Conservation (phyloP, 2,797 vertebrate species). For the Alca torda region DNA sequence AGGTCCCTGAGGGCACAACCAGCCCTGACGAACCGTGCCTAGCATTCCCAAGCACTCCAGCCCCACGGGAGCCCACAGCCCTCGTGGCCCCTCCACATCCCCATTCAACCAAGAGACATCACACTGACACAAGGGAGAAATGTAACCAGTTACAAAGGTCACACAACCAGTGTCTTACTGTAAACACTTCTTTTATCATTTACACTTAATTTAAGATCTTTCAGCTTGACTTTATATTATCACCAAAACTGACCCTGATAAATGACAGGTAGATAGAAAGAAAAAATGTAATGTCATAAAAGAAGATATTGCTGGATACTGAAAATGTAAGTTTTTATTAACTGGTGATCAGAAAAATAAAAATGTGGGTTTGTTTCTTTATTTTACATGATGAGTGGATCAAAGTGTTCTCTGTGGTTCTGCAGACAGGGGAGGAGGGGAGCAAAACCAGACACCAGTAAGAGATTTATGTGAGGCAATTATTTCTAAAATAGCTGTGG, state of each 20-base stretch:
- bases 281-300: background rate
- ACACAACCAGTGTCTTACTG: background rate
- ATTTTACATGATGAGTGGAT: background rate
- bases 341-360: background rate
- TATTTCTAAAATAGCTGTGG: conserved; percentile 9
- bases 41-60: background rate
- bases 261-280: background rate
- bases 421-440: background rate
- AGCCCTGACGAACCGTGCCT: background rate
- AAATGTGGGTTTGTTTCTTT: background rate
- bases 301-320: background rate
- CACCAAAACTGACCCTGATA: background rate
- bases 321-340: background rate
- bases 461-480: background rate
- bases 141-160: background rate
- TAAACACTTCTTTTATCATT: background rate
- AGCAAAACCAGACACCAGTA: background rate
- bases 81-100: rapidly evolving
- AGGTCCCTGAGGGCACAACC: rapidly evolving
- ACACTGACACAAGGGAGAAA: background rate
- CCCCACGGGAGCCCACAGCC: rapidly evolving
- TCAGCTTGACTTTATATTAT: background rate
- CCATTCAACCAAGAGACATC: background rate
- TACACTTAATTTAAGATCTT: background rate
- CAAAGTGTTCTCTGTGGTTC: background rate